Percentiles rank a stretch among this genome's conserved stretches.
These are phyloP conservation scores for Perithous albicinctus DNA, from an alignment of 2,888 invertebrate genomes.

Conservation along the genomic window DNA sequence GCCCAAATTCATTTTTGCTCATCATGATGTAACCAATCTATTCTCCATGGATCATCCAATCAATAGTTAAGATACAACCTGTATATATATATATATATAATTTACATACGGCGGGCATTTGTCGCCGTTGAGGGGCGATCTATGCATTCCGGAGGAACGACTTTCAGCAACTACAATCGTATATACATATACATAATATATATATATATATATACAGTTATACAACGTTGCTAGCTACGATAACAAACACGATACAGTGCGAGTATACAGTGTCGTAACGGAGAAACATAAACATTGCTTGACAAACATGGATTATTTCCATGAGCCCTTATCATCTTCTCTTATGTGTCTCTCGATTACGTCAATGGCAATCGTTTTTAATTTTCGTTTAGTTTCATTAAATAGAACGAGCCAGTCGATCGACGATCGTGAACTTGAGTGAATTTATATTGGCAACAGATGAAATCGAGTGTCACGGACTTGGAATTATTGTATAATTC, in stretches of 20 bases:
- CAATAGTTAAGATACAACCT: too few relatives aligned
- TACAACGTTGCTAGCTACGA: conserved; percentile 54
- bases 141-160: conserved; percentile 52
- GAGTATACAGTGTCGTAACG: conserved; percentile 52
- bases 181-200: conserved; percentile 34
- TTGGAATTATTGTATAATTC: too few relatives aligned
- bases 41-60: too few relatives aligned
- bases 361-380: conserved; percentile 10
- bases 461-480: not conserved
- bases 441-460: conserved; percentile 13
- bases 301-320: conserved; percentile 12
- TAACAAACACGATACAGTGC: conserved; percentile 62
- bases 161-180: conserved; percentile 46
- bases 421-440: conserved; percentile 38
- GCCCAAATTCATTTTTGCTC: too few relatives aligned
- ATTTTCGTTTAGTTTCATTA: conserved; percentile 12
- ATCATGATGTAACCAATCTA: too few relatives aligned
- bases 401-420: conserved; percentile 28
- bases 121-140: conserved; percentile 17
- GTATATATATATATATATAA: conserved; percentile 45
- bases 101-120: conserved; percentile 41
- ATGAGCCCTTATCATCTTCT: not conserved
- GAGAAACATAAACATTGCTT: conserved; percentile 42
- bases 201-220: conserved; percentile 36
- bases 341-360: conserved; percentile 33